Base-by-base conservation (phyloP, 2,888 invertebrate genomes). In the Lacanobia oleracea region DNA sequence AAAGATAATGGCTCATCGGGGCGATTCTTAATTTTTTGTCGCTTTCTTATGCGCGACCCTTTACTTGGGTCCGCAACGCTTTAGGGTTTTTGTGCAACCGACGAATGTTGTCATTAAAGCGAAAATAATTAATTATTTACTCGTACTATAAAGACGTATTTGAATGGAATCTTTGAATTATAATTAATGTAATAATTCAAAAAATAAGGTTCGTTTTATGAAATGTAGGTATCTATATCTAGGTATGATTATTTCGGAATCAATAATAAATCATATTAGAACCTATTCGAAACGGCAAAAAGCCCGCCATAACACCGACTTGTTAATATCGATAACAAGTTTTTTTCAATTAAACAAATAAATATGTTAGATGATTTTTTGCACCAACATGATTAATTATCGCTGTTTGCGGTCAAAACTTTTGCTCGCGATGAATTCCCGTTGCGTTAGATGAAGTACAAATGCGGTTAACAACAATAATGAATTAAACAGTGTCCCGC, bases 1-100 rank as follows among this genome's bases (percentile, higher is more conserved):
- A 89, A 94, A 95, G 96, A 96, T 96, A 96, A 96, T 95, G 91
- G 94, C 93, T 92, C 94, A 95, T 95, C 96, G 95, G 94, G 94
- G 94, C 94, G 95, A 96, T 95, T 95, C 94, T 94, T 94, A 95
- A 94, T 95, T 95, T 95, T 95, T 95, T 94, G 92, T 93, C 88
- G 92, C 91, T 92, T 94, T 93, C 94, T 95, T 94, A 89, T 88
- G 86, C 83, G 79, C 86, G 88, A 92, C 93, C 94, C 93, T 93
- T 94, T 93, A 93, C 93, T 93, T 93, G 91, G 92, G 93, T 88
- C 91, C 90, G 90, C 91, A 92, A 92, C 93, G 95, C 94, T 95
- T 94, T 91, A 94, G 94, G 95, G 94, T 91, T 93, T 93, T 95
- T 95, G 93, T 94, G 92, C 93, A 92, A 91, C 91, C 88, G 88